Evolutionary conservation across 2,797 vertebrate genomes (phyloP).

Genomic region (Pristis pectinata): DNA sequence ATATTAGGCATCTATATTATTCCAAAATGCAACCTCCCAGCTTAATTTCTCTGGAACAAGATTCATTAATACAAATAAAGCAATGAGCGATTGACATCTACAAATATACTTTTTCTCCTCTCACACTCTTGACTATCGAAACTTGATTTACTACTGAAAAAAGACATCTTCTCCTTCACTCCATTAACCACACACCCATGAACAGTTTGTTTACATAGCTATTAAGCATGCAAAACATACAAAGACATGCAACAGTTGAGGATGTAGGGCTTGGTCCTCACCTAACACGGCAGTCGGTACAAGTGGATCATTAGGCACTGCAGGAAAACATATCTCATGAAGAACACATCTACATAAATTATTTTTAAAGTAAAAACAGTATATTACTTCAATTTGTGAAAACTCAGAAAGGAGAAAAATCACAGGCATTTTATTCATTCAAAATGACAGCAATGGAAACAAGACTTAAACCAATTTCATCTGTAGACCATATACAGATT

Average conservation of each 20-base stretch:
- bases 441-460: background rate
- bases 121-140: background rate
- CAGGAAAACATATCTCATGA: conserved; percentile 70
- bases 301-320: conserved; percentile 98
- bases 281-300: conserved; percentile 98
- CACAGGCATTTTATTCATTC: background rate
- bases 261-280: conserved; percentile 72
- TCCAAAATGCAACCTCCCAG: background rate
- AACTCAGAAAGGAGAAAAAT: background rate
- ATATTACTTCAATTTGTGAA: background rate
- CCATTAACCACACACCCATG: conserved; percentile 39
- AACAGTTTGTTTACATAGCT: conserved; percentile 42
- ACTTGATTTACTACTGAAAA: conserved; percentile 42
- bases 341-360: conserved; percentile 47
- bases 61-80: background rate
- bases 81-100: background rate
- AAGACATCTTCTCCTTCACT: conserved; percentile 40
- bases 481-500: background rate
- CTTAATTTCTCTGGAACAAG: background rate
- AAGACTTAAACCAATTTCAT: background rate
- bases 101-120: background rate
- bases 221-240: conserved; percentile 62
- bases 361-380: background rate
- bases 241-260: conserved; percentile 56
- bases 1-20: background rate